Conservation (phyloP, 2,113 vertebrate species). For the Morone saxatilis region DNA sequence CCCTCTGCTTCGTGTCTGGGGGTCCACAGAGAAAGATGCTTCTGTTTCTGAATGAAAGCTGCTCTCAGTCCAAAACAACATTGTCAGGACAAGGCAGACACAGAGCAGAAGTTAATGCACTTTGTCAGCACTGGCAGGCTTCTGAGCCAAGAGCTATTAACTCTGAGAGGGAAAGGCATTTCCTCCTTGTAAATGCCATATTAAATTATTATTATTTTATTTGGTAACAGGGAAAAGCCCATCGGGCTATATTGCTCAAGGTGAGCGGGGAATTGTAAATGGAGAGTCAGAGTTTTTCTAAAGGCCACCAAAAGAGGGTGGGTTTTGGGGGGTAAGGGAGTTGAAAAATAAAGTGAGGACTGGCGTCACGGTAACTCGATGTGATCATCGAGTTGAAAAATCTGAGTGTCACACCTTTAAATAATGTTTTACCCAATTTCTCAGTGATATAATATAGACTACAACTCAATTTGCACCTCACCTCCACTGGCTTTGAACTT, state of each 20-base stretch:
- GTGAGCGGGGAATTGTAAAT: constrained; percentile 78
- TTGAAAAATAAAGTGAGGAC: constrained; percentile 40
- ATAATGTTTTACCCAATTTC: background rate
- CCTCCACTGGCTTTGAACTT: background rate
- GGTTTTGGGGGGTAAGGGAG: constrained; percentile 25
- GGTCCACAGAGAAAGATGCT: constrained; percentile 68
- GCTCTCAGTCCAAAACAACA: constrained; percentile 76
- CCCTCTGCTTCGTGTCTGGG: constrained; percentile 30
- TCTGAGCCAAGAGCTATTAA: constrained; percentile 86
- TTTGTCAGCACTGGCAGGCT: constrained; percentile 85
- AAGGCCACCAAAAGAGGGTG: constrained; percentile 71
- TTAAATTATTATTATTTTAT: constrained; percentile 89
- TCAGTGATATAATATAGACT: background rate
- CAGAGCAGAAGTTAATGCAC: constrained; percentile 85
- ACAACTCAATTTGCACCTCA: background rate
- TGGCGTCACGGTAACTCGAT: constrained; percentile 41
- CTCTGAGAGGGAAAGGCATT: constrained; percentile 87
- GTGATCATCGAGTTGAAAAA: constrained; percentile 23
- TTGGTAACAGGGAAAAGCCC: constrained; percentile 86
- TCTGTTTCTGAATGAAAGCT: constrained; percentile 79
- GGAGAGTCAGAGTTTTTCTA: constrained; percentile 67
- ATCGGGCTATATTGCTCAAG: constrained; percentile 80
- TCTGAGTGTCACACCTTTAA: constrained; percentile 18
- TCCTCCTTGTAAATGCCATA: constrained; percentile 90
- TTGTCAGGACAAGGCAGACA: constrained; percentile 79